Evolutionary conservation across 92 coral and sea anemone species (phyloP).

Genomic region (Parazoanthus swiftii): DNA sequence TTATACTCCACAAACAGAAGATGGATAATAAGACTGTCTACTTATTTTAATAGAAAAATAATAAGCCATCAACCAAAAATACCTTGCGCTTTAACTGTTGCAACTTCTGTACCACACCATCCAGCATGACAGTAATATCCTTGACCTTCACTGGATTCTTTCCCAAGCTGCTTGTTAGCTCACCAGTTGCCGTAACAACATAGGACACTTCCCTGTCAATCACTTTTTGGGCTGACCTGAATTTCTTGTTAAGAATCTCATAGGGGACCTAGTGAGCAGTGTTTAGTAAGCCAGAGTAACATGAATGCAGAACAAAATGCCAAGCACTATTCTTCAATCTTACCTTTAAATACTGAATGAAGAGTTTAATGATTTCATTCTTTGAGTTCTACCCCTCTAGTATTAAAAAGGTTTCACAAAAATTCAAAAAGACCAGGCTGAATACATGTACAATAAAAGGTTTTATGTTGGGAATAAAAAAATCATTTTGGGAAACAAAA

Average conservation of each 20-base stretch:
- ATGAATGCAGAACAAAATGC: background rate
- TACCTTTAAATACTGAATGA: too few species aligned
- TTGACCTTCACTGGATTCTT: conserved; percentile 76
- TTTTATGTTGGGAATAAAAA: background rate
- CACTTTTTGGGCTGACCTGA: conserved; percentile 94
- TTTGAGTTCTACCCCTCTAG: too few species aligned
- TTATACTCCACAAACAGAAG: too few species aligned
- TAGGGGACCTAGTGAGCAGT: conserved; percentile 78
- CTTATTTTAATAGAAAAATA: too few species aligned
- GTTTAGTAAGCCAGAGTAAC: background rate
- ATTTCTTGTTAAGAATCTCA: conserved; percentile 92
- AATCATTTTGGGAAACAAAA: background rate
- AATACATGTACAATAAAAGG: background rate
- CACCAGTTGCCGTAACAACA: conserved; percentile 79
- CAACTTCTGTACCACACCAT: conserved; percentile 91
- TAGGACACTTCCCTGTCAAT: conserved; percentile 98
- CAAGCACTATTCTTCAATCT: too few species aligned
- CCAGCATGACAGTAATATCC: conserved; percentile 84
- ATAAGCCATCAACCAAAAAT: background rate
- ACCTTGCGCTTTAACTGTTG: conserved; percentile 95
- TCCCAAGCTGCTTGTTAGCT: conserved; percentile 68
- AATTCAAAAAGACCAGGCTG: background rate
- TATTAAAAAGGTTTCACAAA: too few species aligned
- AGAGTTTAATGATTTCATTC: too few species aligned
- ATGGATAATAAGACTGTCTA: too few species aligned